Conservation (phyloP, 2,888 invertebrate species). For the Parnassius mnemosyne region DNA sequence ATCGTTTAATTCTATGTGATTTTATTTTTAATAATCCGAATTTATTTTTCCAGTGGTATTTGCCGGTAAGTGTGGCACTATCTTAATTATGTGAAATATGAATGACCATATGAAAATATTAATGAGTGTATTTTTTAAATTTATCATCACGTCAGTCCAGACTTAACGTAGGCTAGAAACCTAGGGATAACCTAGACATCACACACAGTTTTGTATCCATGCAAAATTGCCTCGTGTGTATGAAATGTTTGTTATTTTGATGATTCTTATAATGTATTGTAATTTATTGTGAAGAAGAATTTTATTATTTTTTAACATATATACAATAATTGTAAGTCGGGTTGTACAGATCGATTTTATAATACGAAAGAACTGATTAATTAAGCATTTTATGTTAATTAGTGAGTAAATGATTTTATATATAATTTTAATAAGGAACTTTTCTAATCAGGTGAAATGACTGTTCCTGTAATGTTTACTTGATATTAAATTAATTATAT, state of each 20-base stretch:
- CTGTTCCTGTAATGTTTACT: conserved; percentile 24
- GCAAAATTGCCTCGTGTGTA: conserved; percentile 26
- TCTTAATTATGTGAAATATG: too few species aligned
- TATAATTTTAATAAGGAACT: conserved; percentile 19
- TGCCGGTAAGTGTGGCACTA: too few species aligned
- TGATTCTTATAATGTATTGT: conserved; percentile 7
- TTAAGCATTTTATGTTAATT: conserved; percentile 20
- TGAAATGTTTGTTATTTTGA: conserved; percentile 13
- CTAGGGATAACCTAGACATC: conserved; percentile 21
- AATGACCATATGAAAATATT: too few species aligned
- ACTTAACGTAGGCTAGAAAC: conserved; percentile 6
- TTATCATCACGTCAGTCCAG: conserved; percentile 3
- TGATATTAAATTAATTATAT: conserved; percentile 21
- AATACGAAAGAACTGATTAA: conserved; percentile 38
- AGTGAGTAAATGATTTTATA: conserved; percentile 14
- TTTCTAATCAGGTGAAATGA: conserved; percentile 14
- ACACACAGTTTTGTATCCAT: conserved; percentile 23
- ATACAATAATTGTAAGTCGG: conserved; percentile 20
- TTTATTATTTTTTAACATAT: conserved; percentile 14
- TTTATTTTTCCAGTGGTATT: too few species aligned
- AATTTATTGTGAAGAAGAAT: conserved; percentile 18
- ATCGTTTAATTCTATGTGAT: too few species aligned
- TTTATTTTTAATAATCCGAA: too few species aligned
- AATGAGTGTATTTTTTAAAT: neutral
- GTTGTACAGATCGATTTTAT: conserved; percentile 30